A percentile compares a stretch with the other conserved stretches of the same genome.
These are phyloP conservation scores for Cassiopea xamachana DNA, from an alignment of 30 jellyfish, hydroid and myxozoan genomes.

Conservation along the genomic window DNA sequence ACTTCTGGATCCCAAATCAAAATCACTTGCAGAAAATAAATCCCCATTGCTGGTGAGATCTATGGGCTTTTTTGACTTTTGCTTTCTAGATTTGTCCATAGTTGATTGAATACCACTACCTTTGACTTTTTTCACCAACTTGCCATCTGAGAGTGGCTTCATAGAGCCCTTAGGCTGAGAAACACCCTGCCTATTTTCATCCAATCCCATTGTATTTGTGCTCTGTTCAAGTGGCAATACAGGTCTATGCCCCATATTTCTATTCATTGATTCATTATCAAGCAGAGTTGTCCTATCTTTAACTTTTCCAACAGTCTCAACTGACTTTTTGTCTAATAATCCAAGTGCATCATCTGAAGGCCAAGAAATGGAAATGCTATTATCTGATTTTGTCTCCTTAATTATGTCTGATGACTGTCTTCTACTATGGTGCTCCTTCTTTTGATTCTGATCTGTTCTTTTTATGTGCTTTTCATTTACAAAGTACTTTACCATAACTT, in stretches of 20 bases:
- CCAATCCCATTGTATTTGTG: neutral
- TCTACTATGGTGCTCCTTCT: neutral
- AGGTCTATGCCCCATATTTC: neutral
- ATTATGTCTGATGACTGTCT: neutral
- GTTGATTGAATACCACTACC: conserved; percentile 27
- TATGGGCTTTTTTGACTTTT: conserved; percentile 5
- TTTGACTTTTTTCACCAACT: neutral
- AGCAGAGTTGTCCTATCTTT: neutral
- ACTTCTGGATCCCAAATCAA: neutral
- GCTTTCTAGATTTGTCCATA: conserved; percentile 9
- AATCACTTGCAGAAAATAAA: neutral
- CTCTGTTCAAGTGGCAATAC: neutral
- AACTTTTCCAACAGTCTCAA: neutral
- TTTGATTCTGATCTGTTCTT: neutral
- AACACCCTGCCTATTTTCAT: neutral
- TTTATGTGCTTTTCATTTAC: conserved; percentile 7
- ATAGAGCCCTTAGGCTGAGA: conserved; percentile 8
- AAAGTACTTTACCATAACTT: conserved; percentile 53
- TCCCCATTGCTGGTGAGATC: conserved; percentile 14
- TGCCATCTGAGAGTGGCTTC: conserved; percentile 11
- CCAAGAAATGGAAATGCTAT: neutral
- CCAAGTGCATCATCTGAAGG: conserved; percentile 23
- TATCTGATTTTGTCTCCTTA: neutral
- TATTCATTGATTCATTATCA: neutral
- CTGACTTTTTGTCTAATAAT: neutral